Conservation (phyloP, 2,888 invertebrate genomes). For the Archips crataeganus region DNA sequence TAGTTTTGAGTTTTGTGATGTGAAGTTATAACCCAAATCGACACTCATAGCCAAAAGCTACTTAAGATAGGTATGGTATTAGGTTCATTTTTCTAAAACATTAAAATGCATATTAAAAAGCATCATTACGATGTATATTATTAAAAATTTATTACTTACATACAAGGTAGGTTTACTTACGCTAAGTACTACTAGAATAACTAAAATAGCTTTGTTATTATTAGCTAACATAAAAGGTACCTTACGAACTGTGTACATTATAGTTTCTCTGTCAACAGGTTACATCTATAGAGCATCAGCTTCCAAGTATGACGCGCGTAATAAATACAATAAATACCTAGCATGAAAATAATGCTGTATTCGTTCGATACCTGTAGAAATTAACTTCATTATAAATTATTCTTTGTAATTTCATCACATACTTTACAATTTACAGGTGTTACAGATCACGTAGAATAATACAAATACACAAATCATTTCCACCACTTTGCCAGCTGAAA, state of each 20-base stretch:
- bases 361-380: conserved; percentile 62
- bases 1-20: no score
- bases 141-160: conserved; percentile 84
- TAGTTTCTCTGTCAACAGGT: conserved; percentile 63
- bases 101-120: conserved; percentile 41
- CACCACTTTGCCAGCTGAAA: conserved; percentile 22
- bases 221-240: conserved; percentile 77
- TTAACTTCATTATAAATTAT: conserved; percentile 68
- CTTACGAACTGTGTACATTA: conserved; percentile 75
- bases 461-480: conserved; percentile 50
- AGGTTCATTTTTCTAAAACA: background rate
- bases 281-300: conserved; percentile 68
- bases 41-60: no score
- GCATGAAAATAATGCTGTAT: conserved; percentile 70
- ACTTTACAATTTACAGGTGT: conserved; percentile 75
- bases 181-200: conserved; percentile 72
- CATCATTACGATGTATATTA: conserved; percentile 62
- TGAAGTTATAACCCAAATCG: no score
- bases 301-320: conserved; percentile 68
- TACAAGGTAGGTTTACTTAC: conserved; percentile 80
- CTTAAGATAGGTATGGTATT: no score
- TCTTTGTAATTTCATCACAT: conserved; percentile 77
- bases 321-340: conserved; percentile 84
- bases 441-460: conserved; percentile 67
- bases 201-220: conserved; percentile 76